These are phyloP conservation scores for Halcyon malimbica DNA, from an alignment of 2,113 vertebrate genomes.

Conservation along the genomic window DNA sequence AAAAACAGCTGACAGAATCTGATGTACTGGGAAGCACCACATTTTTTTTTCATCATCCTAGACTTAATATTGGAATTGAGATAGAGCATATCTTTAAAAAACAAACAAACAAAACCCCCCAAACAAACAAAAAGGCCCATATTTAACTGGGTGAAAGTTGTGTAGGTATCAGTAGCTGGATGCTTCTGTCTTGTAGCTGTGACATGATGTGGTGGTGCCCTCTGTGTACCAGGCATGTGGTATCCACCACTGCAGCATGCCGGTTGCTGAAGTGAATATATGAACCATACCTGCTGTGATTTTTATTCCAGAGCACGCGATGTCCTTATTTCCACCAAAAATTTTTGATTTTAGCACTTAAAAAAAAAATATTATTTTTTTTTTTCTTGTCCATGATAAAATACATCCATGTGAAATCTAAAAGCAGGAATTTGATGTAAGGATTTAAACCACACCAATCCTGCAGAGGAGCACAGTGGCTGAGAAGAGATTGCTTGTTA, in stretches of 20 bases:
- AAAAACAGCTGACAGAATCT: background rate
- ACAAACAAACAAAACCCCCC: too few species aligned
- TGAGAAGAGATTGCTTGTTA: background rate
- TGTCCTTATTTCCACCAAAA: background rate
- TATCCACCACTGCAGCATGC: background rate
- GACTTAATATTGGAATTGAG: background rate
- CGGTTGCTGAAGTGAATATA: background rate
- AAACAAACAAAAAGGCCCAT: too few species aligned
- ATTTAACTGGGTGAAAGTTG: background rate
- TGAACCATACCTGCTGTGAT: background rate
- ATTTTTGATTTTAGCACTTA: background rate
- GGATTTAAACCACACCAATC: background rate
- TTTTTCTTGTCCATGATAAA: background rate
- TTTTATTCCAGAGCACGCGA: background rate
- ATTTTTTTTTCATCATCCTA: constrained; percentile 17
- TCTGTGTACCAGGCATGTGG: background rate
- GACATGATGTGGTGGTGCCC: background rate
- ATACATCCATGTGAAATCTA: background rate
- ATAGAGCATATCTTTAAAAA: background rate
- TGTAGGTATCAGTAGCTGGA: background rate
- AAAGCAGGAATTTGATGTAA: background rate
- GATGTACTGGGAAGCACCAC: constrained; percentile 17
- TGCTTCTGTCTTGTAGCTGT: background rate
- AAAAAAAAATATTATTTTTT: background rate
- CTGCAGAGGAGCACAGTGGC: background rate